A percentile compares a stretch with the other conserved stretches of the same genome.
These are phyloP conservation scores for Bathynomus jamesi DNA, from an alignment of 1,140 invertebrate species.

Conservation along the genomic window DNA sequence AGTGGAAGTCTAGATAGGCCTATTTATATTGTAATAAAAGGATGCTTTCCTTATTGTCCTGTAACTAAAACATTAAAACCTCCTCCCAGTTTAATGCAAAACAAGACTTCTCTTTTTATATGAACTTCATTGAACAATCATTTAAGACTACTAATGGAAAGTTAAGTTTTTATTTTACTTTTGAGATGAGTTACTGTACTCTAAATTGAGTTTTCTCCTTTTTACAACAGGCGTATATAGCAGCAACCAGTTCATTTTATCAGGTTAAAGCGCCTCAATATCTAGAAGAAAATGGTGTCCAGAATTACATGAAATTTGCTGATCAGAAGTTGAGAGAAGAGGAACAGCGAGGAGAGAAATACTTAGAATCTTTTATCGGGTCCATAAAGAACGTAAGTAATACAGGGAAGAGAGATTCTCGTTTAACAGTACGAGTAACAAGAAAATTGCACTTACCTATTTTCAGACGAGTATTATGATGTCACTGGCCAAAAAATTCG, in stretches of 20 bases:
- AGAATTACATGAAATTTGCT: conserved; percentile 94
- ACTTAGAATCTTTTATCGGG: conserved; percentile 84
- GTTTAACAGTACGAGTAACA: not conserved
- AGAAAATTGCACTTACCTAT: conserved; percentile 15
- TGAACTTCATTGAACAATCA: no score
- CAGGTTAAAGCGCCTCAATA: conserved; percentile 83
- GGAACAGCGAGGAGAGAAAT: conserved; percentile 82
- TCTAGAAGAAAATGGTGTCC: conserved; percentile 81
- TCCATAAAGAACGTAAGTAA: conserved; percentile 45
- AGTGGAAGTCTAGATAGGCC: not conserved
- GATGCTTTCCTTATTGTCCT: not conserved
- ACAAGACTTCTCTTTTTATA: no score
- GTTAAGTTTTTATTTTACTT: no score
- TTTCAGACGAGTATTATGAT: not conserved
- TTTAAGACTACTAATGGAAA: no score
- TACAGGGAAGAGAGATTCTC: no score
- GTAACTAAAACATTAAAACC: not conserved
- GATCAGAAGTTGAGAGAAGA: conserved; percentile 92
- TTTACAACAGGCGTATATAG: conserved; percentile 15
- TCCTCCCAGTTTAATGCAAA: no score
- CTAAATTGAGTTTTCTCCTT: no score
- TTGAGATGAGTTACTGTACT: no score
- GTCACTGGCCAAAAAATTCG: not conserved
- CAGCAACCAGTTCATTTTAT: conserved; percentile 85
- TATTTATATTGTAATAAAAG: not conserved